phyloP scores from a whole-genome alignment of 2,888 invertebrate genomes.

The Tineola bisselliella region DNA sequence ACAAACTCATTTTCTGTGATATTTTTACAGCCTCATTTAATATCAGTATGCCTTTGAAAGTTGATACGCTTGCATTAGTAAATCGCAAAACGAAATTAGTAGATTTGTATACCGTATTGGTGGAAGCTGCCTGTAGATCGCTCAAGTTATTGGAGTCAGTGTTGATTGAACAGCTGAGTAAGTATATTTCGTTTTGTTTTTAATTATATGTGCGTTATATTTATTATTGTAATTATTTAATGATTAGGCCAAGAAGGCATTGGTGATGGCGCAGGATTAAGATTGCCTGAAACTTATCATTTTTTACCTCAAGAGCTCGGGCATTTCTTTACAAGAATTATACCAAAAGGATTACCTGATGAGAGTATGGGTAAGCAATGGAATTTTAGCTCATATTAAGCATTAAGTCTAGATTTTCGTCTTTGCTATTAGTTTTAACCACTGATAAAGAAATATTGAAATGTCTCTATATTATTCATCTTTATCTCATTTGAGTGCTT shows the following conservation, averaged over 20 bases:
- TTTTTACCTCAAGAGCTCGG: constrained; percentile 77
- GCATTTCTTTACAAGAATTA: constrained; percentile 80
- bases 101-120: constrained; percentile 76
- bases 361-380: constrained; percentile 69
- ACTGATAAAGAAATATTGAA: too few relatives aligned
- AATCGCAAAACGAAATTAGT: constrained; percentile 71
- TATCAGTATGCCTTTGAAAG: constrained; percentile 70
- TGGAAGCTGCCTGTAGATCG: constrained; percentile 78
- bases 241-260: constrained; percentile 56
- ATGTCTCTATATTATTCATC: too few relatives aligned
- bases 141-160: constrained; percentile 73
- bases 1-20: too few relatives aligned
- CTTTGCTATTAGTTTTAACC: too few relatives aligned
- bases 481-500: too few relatives aligned
- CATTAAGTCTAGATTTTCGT: too few relatives aligned
- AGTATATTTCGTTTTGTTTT: too few relatives aligned
- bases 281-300: constrained; percentile 76
- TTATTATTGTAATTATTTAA: too few relatives aligned
- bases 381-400: too few relatives aligned
- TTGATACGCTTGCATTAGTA: constrained; percentile 79
- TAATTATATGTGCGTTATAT: too few relatives aligned
- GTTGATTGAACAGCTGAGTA: constrained; percentile 68
- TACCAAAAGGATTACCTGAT: constrained; percentile 73
- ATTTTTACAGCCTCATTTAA: constrained; percentile 49
- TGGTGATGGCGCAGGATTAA: constrained; percentile 58